Percentiles rank a stretch among this genome's conserved stretches.
phyloP scores from a whole-genome alignment of 1,140 invertebrate species.

The honey bee (Apis mellifera) region DNA sequence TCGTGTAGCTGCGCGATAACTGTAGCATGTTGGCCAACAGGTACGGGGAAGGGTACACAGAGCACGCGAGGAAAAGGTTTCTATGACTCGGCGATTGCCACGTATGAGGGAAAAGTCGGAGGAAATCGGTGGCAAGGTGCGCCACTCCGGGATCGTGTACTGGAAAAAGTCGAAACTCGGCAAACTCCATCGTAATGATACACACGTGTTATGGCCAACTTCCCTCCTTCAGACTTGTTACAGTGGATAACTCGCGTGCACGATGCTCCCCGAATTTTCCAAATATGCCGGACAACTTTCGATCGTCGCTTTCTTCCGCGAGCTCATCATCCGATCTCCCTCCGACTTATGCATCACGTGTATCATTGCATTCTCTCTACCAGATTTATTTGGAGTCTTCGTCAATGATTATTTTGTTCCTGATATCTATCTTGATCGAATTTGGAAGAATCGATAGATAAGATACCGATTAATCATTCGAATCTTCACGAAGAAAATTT shows the following conservation, averaged over 20 bases:
- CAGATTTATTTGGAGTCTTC: too few relatives aligned
- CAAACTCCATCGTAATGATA: conserved; percentile 50
- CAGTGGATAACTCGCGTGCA: not conserved
- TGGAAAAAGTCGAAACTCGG: conserved; percentile 52
- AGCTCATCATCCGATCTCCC: too few relatives aligned
- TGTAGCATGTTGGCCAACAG: conserved; percentile 32
- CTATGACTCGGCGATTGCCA: conserved; percentile 49
- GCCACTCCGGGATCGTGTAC: conserved; percentile 44
- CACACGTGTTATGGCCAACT: conserved; percentile 51
- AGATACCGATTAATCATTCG: too few relatives aligned
- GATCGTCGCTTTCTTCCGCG: conserved; percentile 6
- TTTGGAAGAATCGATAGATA: not conserved
- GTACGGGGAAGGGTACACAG: conserved; percentile 24
- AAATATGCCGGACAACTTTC: conserved; percentile 27
- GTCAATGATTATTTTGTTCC: not conserved
- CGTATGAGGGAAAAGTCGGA: conserved; percentile 51
- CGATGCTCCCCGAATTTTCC: conserved; percentile 26
- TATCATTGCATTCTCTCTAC: too few relatives aligned
- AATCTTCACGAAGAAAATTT: too few relatives aligned
- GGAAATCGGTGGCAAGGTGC: conserved; percentile 41
- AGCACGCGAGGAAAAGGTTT: conserved; percentile 48
- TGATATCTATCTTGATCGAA: too few relatives aligned
- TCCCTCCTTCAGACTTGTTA: conserved; percentile 47
- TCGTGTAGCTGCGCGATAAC: conserved; percentile 62
- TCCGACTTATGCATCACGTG: too few relatives aligned